Conservation (phyloP, 2,797 vertebrate species). For the Dermochelys coriacea region DNA sequence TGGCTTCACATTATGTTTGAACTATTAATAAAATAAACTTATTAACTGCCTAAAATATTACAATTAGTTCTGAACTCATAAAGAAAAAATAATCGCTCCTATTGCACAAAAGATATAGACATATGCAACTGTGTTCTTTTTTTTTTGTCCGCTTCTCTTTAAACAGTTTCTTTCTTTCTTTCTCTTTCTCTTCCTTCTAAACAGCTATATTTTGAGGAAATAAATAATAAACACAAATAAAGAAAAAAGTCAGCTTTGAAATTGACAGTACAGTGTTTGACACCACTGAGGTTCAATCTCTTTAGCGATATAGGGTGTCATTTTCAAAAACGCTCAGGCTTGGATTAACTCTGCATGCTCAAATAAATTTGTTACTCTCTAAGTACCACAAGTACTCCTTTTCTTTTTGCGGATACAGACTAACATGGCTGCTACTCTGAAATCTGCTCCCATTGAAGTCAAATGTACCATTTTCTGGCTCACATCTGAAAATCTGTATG, state of each 20-base stretch:
- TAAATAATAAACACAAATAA: background rate
- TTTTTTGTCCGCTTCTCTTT: conserved; percentile 1
- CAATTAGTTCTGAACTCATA: conserved; percentile 41
- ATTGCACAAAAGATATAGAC: conserved; percentile 6
- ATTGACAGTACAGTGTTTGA: background rate
- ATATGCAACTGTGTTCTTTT: background rate
- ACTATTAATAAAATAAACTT: conserved; percentile 67
- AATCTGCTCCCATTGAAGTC: background rate
- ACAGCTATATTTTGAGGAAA: background rate
- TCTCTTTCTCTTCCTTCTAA: conserved; percentile 2
- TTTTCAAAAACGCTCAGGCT: background rate
- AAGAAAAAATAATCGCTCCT: conserved; percentile 20
- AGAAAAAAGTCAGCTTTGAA: conserved; percentile 14
- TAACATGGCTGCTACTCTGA: too few species aligned
- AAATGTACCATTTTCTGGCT: background rate
- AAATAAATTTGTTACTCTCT: too few species aligned
- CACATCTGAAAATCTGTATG: background rate
- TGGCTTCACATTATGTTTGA: conserved; percentile 61
- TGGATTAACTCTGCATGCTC: background rate
- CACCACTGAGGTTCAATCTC: background rate
- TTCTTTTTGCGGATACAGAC: too few species aligned
- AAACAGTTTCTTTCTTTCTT: background rate
- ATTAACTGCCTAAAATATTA: conserved; percentile 45
- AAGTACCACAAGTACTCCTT: too few species aligned
- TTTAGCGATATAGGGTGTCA: background rate